Base-by-base conservation (phyloP, 2,797 vertebrate species). In the Chloroceryle inda region DNA sequence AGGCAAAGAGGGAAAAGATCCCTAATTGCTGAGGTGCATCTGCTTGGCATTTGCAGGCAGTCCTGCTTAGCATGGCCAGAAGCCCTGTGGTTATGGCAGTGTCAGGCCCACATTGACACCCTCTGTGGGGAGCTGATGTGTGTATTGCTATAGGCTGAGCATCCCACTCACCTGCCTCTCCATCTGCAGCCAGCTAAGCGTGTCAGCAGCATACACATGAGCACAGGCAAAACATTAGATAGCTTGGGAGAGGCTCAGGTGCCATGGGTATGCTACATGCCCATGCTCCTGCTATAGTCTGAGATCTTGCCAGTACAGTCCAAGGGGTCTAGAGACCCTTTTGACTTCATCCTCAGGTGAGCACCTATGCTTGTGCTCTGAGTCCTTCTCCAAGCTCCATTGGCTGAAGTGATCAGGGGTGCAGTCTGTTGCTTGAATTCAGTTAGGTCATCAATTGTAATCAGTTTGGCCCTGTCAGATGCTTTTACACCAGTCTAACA, bases 241-340 rank as follows among this genome's bases (percentile, higher is more conserved):
- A 4, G 0, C n/a, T 6, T 62, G n/a, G 38, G 56, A 73, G 63
- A 66, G 6, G 29, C 33, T 76, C 55, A 21, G 50, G n/a, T 45
- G 19, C 42, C 0, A 1, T 5, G 14, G 37, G 37, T 9, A 13
- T 45, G 35, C 38, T 86, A 11, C 0, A 0, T 33, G 62, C 33
- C 61, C 26, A 5, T 40, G 31, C 5, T 58, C 10, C 68, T 45
- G 11, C 5, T 69, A 8, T 17, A 37, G 37, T 4, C 49, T 31
- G 23, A 38, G 4, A 10, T 52, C 10, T 16, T 67, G 24, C 11
- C 21, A 55, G 20, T 4, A 10, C 2, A 9, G 23, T 5, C 50
- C 16, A 45, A 63, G 42, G 7, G 0, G 4, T 42, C 11, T 53
- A 55, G 35, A 44, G 22, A 52, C 17, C 6, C 7, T 24, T 44